phyloP scores from a whole-genome alignment of 2,797 vertebrate species.

The Huso huso region DNA sequence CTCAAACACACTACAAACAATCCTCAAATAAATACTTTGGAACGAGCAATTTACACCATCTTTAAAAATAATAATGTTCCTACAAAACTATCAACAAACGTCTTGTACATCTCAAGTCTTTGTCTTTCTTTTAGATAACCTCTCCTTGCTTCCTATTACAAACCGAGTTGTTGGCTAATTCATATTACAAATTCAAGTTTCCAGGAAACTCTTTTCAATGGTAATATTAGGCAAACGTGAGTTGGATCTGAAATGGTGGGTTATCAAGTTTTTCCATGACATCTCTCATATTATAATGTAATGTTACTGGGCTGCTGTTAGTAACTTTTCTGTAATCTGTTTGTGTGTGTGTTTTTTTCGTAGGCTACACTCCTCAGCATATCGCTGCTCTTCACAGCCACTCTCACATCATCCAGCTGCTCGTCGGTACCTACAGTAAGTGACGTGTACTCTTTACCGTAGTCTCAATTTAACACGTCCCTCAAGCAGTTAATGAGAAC shows the following conservation, averaged over 20 bases:
- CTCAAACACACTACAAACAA: conserved; percentile 32
- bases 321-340: conserved; percentile 1
- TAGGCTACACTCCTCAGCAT: conserved; percentile 50
- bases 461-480: conserved; percentile 48
- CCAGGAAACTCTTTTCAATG: too few species aligned
- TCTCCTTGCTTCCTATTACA: neutral
- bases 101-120: neutral
- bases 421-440: conserved; percentile 59
- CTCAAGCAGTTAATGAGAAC: conserved; percentile 37
- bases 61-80: conserved; percentile 65
- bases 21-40: conserved; percentile 33
- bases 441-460: conserved; percentile 43
- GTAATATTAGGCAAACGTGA: too few species aligned
- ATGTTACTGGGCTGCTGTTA: conserved; percentile 48
- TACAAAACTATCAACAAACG: conserved; percentile 30
- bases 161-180: too few species aligned
- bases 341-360: conserved; percentile 30
- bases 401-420: conserved; percentile 46
- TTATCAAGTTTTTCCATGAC: conserved; percentile 38
- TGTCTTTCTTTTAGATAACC: neutral
- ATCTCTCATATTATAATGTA: conserved; percentile 66
- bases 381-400: conserved; percentile 52
- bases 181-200: too few species aligned
- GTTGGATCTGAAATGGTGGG: too few species aligned
- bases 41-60: conserved; percentile 56